Conservation (phyloP, 2,113 vertebrate genomes). For the Brachyhypopomus gauderio region DNA sequence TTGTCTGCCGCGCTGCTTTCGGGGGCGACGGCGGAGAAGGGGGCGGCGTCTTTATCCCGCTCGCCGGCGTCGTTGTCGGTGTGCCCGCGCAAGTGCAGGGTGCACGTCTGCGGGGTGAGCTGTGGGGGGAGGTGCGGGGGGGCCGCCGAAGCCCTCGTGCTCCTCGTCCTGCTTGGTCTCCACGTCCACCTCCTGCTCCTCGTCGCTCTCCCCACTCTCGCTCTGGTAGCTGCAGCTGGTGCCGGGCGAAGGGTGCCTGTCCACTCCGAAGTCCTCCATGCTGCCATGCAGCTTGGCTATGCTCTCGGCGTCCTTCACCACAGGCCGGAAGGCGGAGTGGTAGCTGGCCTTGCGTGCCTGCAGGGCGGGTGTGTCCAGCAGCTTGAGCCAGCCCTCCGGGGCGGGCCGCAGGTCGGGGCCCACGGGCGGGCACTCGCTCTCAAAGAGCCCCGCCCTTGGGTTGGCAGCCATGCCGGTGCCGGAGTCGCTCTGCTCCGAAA, state of each 20-base stretch:
- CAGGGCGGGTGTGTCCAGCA: conserved; percentile 73
- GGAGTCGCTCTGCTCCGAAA: conserved; percentile 79
- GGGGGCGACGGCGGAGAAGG: conserved; percentile 69
- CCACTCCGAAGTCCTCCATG: conserved; percentile 73
- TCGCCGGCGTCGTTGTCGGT: conserved; percentile 71
- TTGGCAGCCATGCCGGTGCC: conserved; percentile 58
- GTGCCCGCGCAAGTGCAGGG: conserved; percentile 71
- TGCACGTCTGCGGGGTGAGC: conserved; percentile 65
- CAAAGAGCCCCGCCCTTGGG: conserved; percentile 73
- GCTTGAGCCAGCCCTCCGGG: conserved; percentile 77
- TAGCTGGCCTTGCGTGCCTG: conserved; percentile 79
- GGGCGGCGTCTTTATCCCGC: conserved; percentile 72
- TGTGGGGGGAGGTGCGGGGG: not conserved
- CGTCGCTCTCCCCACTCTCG: conserved; percentile 84
- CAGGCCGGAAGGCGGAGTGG: conserved; percentile 89
- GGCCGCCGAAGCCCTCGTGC: conserved; percentile 70
- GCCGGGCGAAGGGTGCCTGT: conserved; percentile 79
- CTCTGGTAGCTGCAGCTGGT: conserved; percentile 90
- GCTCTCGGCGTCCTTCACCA: conserved; percentile 87
- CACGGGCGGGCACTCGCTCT: conserved; percentile 70
- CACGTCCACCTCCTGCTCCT: conserved; percentile 90
- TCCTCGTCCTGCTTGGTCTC: conserved; percentile 89
- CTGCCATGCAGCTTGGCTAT: conserved; percentile 88
- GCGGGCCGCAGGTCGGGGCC: conserved; percentile 71
- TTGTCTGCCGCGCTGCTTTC: conserved; percentile 76